Evolutionary conservation across 2,888 invertebrate genomes (phyloP).

Genomic region (Leucania comma): DNA sequence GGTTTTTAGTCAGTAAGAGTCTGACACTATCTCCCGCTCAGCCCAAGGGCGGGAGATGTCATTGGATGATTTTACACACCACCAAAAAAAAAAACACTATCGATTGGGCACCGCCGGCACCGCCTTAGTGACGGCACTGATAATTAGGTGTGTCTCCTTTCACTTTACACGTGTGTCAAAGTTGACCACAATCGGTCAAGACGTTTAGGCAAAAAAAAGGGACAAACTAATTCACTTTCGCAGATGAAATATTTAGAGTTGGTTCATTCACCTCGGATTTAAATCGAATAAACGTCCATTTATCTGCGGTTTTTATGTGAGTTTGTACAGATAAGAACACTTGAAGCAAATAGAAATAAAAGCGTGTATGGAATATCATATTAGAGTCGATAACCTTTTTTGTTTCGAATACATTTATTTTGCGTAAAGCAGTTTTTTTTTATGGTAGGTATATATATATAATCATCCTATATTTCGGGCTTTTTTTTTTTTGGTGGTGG

Average conservation of each 20-base stretch:
- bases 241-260: neutral
- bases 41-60: too few species aligned
- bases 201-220: neutral
- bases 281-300: slow-evolving; percentile 6
- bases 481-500: too few species aligned
- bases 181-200: neutral
- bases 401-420: neutral
- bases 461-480: too few species aligned
- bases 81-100: too few species aligned
- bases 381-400: slow-evolving; percentile 27
- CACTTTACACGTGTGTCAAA: neutral
- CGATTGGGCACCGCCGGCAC: too few species aligned
- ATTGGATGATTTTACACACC: too few species aligned
- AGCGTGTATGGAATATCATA: slow-evolving; percentile 30
- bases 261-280: slow-evolving; percentile 23
- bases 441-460: too few species aligned
- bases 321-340: slow-evolving; percentile 28
- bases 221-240: neutral
- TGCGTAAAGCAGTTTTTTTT: neutral
- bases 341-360: slow-evolving; percentile 14
- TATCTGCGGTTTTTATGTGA: slow-evolving; percentile 5
- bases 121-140: too few species aligned
- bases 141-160: neutral
- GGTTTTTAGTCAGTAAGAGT: too few species aligned
- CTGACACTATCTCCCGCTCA: too few species aligned